A percentile compares a stretch with the other conserved stretches of the same genome.
Evolutionary conservation across 2,888 invertebrate genomes (phyloP).

Genomic region (Phyto melanocephala): DNA sequence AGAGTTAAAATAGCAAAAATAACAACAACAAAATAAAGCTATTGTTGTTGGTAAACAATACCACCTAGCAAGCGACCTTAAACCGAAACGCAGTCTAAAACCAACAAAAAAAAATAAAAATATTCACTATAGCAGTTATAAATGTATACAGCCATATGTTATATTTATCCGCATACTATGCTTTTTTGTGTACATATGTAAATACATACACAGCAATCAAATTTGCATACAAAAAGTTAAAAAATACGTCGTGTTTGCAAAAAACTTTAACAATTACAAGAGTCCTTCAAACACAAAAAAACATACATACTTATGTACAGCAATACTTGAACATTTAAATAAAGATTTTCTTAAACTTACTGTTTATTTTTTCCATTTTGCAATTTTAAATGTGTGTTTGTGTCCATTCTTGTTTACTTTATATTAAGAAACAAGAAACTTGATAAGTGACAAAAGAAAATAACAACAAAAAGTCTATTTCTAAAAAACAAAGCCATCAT

Average conservation of each 20-base stretch:
- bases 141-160: not conserved
- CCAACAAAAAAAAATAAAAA: conserved; percentile 4
- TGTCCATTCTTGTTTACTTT: not conserved
- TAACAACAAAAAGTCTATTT: conserved; percentile 12
- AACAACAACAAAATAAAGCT: not conserved
- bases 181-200: not conserved
- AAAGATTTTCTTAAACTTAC: conserved; percentile 31
- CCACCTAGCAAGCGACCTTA: conserved; percentile 40
- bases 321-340: conserved; percentile 44
- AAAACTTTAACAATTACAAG: conserved; percentile 29
- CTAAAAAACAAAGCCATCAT: not conserved
- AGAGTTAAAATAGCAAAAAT: not conserved
- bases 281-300: conserved; percentile 39
- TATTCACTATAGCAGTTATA: not conserved
- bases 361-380: not conserved
- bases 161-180: conserved; percentile 15
- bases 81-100: conserved; percentile 6
- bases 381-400: not conserved
- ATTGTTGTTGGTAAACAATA: conserved; percentile 13
- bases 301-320: too few relatives aligned
- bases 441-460: conserved; percentile 3
- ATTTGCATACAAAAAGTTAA: not conserved
- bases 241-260: conserved; percentile 2
- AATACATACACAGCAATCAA: not conserved
- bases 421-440: not conserved